phyloP scores from a whole-genome alignment of 2,888 invertebrate species.

The Drosophila helvetica region DNA sequence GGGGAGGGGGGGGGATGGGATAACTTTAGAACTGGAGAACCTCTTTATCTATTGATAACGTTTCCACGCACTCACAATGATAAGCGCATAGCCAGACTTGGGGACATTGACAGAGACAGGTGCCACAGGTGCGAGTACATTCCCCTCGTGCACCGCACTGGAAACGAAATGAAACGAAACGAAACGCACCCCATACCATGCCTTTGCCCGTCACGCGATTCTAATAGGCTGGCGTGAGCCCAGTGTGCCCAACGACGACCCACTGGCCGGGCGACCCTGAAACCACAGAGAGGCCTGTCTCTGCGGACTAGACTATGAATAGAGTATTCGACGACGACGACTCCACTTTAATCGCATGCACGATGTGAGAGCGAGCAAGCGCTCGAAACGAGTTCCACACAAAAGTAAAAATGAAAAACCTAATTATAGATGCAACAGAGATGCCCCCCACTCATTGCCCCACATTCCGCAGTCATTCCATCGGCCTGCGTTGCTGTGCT shows the following conservation, averaged over 20 bases:
- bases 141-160: neutral
- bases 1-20: too few species aligned
- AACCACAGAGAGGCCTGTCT: conserved; percentile 2
- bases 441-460: neutral
- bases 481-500: conserved; percentile 1
- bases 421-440: conserved; percentile 27
- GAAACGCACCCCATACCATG: too few species aligned
- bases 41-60: conserved; percentile 40
- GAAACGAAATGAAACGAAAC: neutral
- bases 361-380: conserved; percentile 6
- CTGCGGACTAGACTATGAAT: neutral
- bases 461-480: neutral
- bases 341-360: conserved; percentile 16
- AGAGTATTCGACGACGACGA: neutral
- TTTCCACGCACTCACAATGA: conserved; percentile 29
- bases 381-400: conserved; percentile 58
- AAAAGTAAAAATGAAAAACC: conserved; percentile 12
- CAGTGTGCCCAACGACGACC: conserved; percentile 27
- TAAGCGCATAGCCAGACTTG: conserved; percentile 29
- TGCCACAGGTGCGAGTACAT: neutral
- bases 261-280: conserved; percentile 21
- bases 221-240: conserved; percentile 27
- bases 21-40: conserved; percentile 11
- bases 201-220: conserved; percentile 45
- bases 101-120: conserved; percentile 14